Evolutionary conservation across 2,113 vertebrate genomes (phyloP), one percentile per base, ranked within the genome.

Genomic region (Hydrochoerus hydrochaeris): DNA sequence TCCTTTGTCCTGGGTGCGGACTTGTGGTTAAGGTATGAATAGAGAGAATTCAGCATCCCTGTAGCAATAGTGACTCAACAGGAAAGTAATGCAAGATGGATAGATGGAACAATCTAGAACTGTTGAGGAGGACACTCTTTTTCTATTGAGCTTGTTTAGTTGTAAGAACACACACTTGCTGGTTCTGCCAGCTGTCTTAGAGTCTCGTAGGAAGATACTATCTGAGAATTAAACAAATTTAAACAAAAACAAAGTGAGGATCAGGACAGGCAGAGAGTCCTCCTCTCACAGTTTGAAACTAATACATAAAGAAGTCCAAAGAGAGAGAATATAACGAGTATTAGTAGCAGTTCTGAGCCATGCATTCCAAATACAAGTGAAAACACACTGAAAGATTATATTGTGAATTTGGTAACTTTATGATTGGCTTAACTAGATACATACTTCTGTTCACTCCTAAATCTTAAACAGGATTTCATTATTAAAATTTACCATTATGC

Each of bases 401-500:
- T 32, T 78, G 13, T 22, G 0, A 67, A 73, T 38, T 62, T 28
- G 54, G 28, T 75, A 38, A 93, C 69, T 1, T 41, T 81, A 3
- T 71, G 58, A 77, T 44, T 63, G 20, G 14, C 24, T 52, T 82
- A 83, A 69, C 12, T 35, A 90, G 46, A 20, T 28, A 88, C 81
- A 77, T 84, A 52, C 24, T 77, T 81, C 65, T 26, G 4, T 67
- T 77, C 90, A 28, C 20, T 82, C 71, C 7, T 8, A 77, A 86
- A 75, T 14, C 9, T 86, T 91, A 83, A 32, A 32, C 85, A 30
- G 62, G 8, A 65, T 83, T 94, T 86, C 4, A 84, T 83, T 94
- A 83, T 80, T 90, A 82, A 94, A 81, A 94, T 13, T 2, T 80
- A 80, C 54, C 13, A 95, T 88, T 46, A n/a, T 63, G 44, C 46